phyloP scores from a whole-genome alignment of 2,113 vertebrate genomes.

The Orientallactaga bullata region DNA sequence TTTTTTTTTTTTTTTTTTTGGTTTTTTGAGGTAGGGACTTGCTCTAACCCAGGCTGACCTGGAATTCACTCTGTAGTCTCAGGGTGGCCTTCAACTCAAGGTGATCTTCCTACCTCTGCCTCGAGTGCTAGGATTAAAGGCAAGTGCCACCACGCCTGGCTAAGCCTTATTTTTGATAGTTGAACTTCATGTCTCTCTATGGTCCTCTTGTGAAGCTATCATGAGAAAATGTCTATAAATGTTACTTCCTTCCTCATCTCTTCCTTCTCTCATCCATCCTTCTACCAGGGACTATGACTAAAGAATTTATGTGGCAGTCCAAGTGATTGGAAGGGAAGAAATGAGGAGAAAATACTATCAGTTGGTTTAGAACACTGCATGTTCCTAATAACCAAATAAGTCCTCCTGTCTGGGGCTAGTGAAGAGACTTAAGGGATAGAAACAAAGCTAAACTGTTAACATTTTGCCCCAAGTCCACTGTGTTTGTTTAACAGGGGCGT shows the following conservation, averaged over 20 bases:
- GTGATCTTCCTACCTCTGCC: too few relatives aligned
- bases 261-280: not conserved
- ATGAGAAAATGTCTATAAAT: constrained; percentile 25
- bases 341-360: constrained; percentile 42
- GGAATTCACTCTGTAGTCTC: too few relatives aligned
- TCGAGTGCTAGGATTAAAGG: too few relatives aligned
- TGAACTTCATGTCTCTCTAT: not conserved
- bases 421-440: constrained; percentile 42
- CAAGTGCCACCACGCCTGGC: too few relatives aligned
- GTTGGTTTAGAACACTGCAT: constrained; percentile 46
- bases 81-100: too few relatives aligned
- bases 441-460: constrained; percentile 41
- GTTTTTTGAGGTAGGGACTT: too few relatives aligned
- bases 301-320: constrained; percentile 30
- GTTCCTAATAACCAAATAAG: constrained; percentile 63
- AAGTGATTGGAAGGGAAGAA: constrained; percentile 33
- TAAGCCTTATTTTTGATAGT: not conserved
- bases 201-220: not conserved
- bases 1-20: too few relatives aligned
- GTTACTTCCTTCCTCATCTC: not conserved
- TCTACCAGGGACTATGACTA: not conserved
- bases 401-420: constrained; percentile 48
- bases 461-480: constrained; percentile 55
- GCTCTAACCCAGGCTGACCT: too few relatives aligned
- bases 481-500: constrained; percentile 39